Evolutionary conservation across 2,113 vertebrate genomes (phyloP), one percentile per base, ranked within the genome.

Genomic region (Brachyhypopomus gauderio): DNA sequence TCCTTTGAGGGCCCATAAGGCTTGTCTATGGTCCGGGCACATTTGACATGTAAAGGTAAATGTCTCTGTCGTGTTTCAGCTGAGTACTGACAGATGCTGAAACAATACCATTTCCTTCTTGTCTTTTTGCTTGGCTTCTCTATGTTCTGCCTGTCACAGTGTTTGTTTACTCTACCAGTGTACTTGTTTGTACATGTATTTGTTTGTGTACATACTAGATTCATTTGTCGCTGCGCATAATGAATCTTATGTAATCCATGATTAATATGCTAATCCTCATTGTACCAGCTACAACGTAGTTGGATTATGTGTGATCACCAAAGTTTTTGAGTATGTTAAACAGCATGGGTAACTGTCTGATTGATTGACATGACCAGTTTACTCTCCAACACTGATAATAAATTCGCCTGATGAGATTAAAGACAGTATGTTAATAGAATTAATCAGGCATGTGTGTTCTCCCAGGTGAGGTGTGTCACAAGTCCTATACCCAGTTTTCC

Each of bases 401-500:
- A 77, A 80, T 80, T 64, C 59, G 69, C 80, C 63, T 66, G 41
- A 69, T 81, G 73, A 75, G 79, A 73, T 89, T 91, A 87, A 90
- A 91, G 89, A 91, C 91, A 93, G 91, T 93, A 92, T 93, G 92
- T 93, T 92, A 93, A 93, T 91, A 91, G 91, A 91, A 92, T 93
- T 94, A 94, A 94, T 92, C 91, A 93, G 92, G 91, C 92, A 91
- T 92, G 82, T 87, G 64, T 93, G 83, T 86, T 81, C 90, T 92
- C 95, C 87, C 93, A 99, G 98, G 98, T 91, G 98, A 99, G 94
- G 98, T 99, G 94, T 99, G 98, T 95, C 98, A 98, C 95, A 99
- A 99, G 86, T 99, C 98, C 87, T 99, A 99, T 95, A 99, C 98
- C 74, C 97, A 99, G 93, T 99, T 99, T 95, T 99, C 98, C 94